Evolutionary conservation across 2,888 invertebrate genomes (phyloP), one percentile per base, ranked within the genome.

Genomic region (Acanthosepion esculentum): DNA sequence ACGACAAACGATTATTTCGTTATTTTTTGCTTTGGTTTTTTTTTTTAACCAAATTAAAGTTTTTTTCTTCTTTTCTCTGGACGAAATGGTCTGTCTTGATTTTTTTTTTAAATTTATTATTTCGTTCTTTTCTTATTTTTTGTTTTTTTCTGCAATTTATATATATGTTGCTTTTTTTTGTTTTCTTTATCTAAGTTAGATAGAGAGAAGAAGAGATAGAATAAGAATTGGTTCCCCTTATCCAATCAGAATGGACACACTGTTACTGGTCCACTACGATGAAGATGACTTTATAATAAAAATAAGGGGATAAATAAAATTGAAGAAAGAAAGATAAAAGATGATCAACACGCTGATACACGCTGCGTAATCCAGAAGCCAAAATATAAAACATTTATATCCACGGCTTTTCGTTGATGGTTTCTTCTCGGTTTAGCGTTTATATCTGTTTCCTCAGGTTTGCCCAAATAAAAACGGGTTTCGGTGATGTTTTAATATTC

Each of bases 261-360:
- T 78, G 78, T 78, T 78, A 33, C 12, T 78, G 78, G 78, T 78
- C 78, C 78, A 78, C 78, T 33, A 33, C n/a, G 78, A n/a, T 78
- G 78, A 78, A 78, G 78, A 78, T 78, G 78, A 78, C 78, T 15
- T 78, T 78, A 78, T 33, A 33, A 78, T 26, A 78, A 10, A 78
- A 78, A 78, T 78, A 78, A 78, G 78, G 78, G 78, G 78, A 78
- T 78, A 33, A 78, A 78, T n/a, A 23, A 33, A 33, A 33, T 33
- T 78, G 18, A n/a, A 78, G n/a, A 78, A 78, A n/a, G 78, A 78
- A 78, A 78, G 78, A n/a, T 78, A 78, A 78, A 78, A 78, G n/a
- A 78, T 78, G 78, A 33, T 23, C 20, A 33, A 78, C n/a, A 15
- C 78, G 78, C 78, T 78, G n/a, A 78, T 33, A 78, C 15, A 78